A percentile compares a stretch with the other conserved stretches of the same genome.
phyloP scores from a whole-genome alignment of 2,888 invertebrate genomes.

The Harpalus rubripes region DNA sequence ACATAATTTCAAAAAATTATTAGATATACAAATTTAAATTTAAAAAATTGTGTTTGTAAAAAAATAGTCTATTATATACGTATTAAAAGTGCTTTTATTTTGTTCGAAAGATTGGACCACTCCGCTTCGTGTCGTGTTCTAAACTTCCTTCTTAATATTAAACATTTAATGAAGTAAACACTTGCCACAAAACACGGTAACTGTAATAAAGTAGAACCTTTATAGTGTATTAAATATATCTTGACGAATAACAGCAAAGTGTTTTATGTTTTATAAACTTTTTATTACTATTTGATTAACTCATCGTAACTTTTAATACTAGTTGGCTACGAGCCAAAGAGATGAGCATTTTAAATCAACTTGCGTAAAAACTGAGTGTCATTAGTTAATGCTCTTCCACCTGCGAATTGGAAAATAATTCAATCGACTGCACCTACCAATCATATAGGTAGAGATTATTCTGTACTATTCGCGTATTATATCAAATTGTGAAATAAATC shows the following conservation, averaged over 20 bases:
- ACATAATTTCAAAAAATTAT: too few species aligned
- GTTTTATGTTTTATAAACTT: constrained; percentile 50
- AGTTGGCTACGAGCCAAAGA: constrained; percentile 30
- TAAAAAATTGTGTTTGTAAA: too few species aligned
- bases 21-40: too few species aligned
- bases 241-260: constrained; percentile 31
- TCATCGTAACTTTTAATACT: constrained; percentile 33
- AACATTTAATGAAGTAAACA: background rate
- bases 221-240: constrained; percentile 31
- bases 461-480: background rate
- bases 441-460: constrained; percentile 17
- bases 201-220: constrained; percentile 1
- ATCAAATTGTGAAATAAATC: background rate
- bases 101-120: too few species aligned
- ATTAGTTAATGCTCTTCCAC: constrained; percentile 48
- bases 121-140: too few species aligned
- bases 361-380: constrained; percentile 26
- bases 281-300: constrained; percentile 56
- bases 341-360: constrained; percentile 47
- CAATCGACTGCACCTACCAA: constrained; percentile 11
- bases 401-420: constrained; percentile 49
- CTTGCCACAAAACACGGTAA: background rate
- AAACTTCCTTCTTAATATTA: too few species aligned
- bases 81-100: too few species aligned
- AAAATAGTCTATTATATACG: too few species aligned